Evolutionary conservation across 2,797 vertebrate species (phyloP).

Genomic region (Etheostoma perlongum): DNA sequence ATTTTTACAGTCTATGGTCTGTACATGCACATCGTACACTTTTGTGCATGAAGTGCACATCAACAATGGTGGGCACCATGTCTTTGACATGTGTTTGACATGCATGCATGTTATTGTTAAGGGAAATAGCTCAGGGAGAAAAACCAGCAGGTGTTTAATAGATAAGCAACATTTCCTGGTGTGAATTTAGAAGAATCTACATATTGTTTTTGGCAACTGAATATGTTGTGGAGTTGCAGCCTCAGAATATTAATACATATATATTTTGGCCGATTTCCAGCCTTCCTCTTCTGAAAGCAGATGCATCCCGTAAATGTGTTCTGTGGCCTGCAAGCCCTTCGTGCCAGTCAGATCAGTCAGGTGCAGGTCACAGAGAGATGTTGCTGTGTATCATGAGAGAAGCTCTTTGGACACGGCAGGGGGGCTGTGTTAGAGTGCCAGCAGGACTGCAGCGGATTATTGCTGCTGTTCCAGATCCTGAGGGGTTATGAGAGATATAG

Average conservation of each 20-base stretch:
- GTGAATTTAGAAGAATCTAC: slow-evolving; percentile 23
- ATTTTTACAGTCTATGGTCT: not conserved
- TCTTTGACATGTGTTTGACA: slow-evolving; percentile 28
- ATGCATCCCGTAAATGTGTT: slow-evolving; percentile 25
- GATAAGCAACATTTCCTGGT: slow-evolving; percentile 16
- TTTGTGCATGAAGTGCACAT: not conserved
- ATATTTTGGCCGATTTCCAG: slow-evolving; percentile 45
- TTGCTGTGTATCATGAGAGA: slow-evolving; percentile 43
- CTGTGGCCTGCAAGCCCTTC: slow-evolving; percentile 26
- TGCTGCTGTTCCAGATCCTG: slow-evolving; percentile 54
- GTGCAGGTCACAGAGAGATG: slow-evolving; percentile 35
- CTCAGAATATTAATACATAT: slow-evolving; percentile 23
- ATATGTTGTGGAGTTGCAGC: slow-evolving; percentile 25
- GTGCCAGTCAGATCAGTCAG: slow-evolving; percentile 27
- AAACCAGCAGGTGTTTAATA: slow-evolving; percentile 39
- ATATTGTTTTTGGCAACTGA: slow-evolving; percentile 38
- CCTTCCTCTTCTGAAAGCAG: slow-evolving; percentile 16
- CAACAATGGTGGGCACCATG: not conserved
- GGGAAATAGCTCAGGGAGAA: slow-evolving; percentile 3
- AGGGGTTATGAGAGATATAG: slow-evolving; percentile 24
- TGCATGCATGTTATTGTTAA: not conserved
- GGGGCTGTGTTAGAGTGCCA: slow-evolving; percentile 57
- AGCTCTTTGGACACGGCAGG: slow-evolving; percentile 56
- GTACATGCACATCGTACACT: not conserved
- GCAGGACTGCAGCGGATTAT: slow-evolving; percentile 58